Evolutionary conservation across 2,797 vertebrate species (phyloP).

Genomic region (Melanotaenia parkinsoni): DNA sequence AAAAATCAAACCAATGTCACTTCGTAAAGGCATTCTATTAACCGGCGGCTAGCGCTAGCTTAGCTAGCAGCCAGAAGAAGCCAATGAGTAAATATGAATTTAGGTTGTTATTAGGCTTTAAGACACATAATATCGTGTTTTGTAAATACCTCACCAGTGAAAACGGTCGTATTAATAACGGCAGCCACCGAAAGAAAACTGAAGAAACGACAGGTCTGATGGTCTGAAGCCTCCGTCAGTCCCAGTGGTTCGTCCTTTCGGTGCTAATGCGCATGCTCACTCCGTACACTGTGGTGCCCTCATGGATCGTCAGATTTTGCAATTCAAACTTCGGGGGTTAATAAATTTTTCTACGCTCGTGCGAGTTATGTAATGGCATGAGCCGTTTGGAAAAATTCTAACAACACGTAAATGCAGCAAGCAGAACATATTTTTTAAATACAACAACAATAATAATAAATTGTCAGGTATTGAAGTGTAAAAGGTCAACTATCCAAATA

Average conservation of each 20-base stretch:
- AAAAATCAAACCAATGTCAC: background rate
- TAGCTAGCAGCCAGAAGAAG: background rate
- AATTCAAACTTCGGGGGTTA: rapidly evolving
- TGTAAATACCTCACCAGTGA: constrained; percentile 40
- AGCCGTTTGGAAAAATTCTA: background rate
- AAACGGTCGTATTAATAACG: background rate
- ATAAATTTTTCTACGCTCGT: too few species aligned
- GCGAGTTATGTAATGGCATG: too few species aligned
- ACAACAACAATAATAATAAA: background rate
- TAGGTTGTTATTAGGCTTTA: background rate
- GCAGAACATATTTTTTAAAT: background rate
- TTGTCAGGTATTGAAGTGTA: background rate
- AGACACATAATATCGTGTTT: background rate
- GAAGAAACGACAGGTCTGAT: background rate
- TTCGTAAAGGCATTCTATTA: background rate
- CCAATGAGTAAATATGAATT: background rate
- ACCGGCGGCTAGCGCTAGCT: constrained; percentile 19
- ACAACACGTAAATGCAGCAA: constrained; percentile 6
- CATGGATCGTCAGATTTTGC: background rate
- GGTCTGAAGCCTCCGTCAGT: background rate
- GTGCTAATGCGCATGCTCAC: constrained; percentile 42
- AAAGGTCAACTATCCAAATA: background rate
- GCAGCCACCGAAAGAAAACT: constrained; percentile 11
- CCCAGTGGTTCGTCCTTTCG: background rate
- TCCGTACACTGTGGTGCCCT: constrained; percentile 7